These are phyloP conservation scores for Margarornis squamiger DNA, from an alignment of 2,797 vertebrate genomes.

Conservation along the genomic window DNA sequence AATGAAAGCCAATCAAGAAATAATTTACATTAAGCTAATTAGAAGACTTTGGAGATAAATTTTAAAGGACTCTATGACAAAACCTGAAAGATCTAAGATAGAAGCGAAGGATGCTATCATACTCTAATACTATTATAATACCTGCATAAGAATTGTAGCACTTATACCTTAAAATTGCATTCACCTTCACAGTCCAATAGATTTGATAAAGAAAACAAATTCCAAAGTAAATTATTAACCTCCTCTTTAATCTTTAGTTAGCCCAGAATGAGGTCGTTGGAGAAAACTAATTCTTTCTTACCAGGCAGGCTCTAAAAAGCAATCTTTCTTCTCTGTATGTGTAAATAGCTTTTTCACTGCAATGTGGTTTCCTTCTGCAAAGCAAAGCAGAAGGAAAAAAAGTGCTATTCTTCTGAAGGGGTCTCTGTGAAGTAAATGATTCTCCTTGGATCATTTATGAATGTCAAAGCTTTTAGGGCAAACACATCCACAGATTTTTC, in stretches of 20 bases:
- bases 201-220: not conserved
- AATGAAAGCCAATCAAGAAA: not conserved
- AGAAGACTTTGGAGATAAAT: not conserved
- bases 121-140: not conserved
- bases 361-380: not conserved
- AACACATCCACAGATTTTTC: not conserved
- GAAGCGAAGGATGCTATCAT: not conserved
- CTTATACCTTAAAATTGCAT: not conserved
- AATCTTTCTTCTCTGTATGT: not conserved
- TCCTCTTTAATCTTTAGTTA: not conserved
- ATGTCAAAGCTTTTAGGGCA: not conserved
- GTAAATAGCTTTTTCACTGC: not conserved
- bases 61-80: not conserved
- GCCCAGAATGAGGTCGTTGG: not conserved
- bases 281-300: not conserved
- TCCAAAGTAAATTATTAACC: not conserved
- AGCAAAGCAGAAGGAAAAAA: not conserved
- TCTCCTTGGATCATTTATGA: not conserved
- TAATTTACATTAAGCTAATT: not conserved
- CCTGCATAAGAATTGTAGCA: not conserved
- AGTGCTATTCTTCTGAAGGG: not conserved
- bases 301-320: not conserved
- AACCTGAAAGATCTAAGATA: not conserved
- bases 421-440: not conserved
- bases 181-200: not conserved